Conservation (phyloP, 2,797 vertebrate species). For the Sebastes variabilis region DNA sequence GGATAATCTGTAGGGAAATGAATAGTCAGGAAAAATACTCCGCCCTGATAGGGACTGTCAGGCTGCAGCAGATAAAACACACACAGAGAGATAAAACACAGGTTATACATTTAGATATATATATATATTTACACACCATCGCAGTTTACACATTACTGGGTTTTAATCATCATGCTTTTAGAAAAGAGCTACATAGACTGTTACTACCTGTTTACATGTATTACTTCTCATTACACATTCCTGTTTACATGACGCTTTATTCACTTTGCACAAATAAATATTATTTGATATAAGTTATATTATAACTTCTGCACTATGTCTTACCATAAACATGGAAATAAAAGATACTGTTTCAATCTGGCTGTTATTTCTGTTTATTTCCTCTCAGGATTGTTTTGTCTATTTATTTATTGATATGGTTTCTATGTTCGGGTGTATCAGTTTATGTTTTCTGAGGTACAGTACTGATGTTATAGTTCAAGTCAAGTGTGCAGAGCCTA, state of each 20-base stretch:
- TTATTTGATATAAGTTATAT: not conserved
- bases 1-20: slow-evolving; percentile 88
- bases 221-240: not conserved
- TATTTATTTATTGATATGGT: no score
- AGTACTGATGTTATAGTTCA: no score
- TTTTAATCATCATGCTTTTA: not conserved
- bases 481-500: not conserved
- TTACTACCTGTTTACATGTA: not conserved
- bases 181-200: not conserved
- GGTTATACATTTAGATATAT: not conserved
- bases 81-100: not conserved
- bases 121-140: not conserved
- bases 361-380: not conserved
- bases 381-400: not conserved
- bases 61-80: slow-evolving; percentile 62
- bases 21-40: slow-evolving; percentile 86
- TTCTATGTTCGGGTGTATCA: no score
- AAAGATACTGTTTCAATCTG: no score
- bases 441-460: no score
- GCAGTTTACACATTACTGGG: not conserved
- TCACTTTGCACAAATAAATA: not conserved
- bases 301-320: not conserved
- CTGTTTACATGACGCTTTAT: not conserved
- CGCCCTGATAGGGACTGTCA: slow-evolving; percentile 86
- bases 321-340: no score